Base-by-base conservation (phyloP, 2,888 invertebrate species). In the Scaptomyza tumidula region DNA sequence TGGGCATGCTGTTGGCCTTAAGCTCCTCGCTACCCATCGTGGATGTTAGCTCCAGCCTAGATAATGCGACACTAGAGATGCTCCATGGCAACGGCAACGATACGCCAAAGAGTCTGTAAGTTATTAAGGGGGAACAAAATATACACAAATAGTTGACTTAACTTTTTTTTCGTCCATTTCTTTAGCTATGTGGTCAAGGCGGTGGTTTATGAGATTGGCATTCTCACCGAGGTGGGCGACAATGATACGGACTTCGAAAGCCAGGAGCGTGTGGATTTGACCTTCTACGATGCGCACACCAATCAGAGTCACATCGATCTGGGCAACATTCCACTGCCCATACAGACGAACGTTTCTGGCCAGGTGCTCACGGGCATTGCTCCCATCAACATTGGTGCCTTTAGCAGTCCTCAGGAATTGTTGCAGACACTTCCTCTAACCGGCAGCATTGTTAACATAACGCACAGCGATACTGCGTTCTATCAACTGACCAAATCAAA, bases 151-250 rank as follows among this genome's bases (percentile, higher is more conserved):
- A n/a, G 6, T 35, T 31, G 19, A 10, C 29, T 14, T 14, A 9
- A n/a, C 13, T 41, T 9, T 29, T 10, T 10, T 13, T 1, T 6
- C 6, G 1, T 27, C 10, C 1, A 1, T 7, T 1, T 35, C 4
- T 19, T 37, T 67, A 94, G 94, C 70, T 94, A 94, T 71, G 93
- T 94, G 13, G 93, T 94, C 60, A 93, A 93, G 79, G 93, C 94
- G 0, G 92, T 94, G 6, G 93, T 94, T 39, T 94, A 94, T 75
- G 94, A 94, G 91, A 93, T 94, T 75, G 94, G 94, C 60, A 93
- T 94, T 72, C 90, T 94, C 33, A 94, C 94, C 4, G 93, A 94
- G 67, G 93, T 92, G 35, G 92, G 92, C 66, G 93, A 92, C 44
- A 93, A 93, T 19, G 92, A 91, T 10, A 92, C 92, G 13, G 90